Percentiles rank a stretch among this genome's conserved stretches.
Conservation (phyloP, 2,113 vertebrate species). For the Antidorcas marsupialis region DNA sequence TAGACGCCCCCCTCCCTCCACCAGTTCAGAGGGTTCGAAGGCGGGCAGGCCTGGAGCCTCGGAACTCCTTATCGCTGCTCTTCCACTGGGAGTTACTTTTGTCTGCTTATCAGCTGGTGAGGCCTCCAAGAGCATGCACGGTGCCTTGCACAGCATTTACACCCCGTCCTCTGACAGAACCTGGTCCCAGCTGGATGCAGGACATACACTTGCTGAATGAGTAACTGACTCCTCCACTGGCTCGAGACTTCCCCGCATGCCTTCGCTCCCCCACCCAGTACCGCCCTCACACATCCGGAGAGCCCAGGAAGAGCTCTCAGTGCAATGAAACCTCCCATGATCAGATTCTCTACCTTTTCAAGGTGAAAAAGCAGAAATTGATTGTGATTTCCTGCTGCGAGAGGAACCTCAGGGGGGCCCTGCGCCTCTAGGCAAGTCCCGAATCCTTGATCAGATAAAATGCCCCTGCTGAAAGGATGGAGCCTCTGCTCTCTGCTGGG, state of each 20-base stretch:
- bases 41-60: not conserved
- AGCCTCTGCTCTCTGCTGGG: not conserved
- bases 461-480: not conserved
- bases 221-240: not conserved
- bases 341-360: not conserved
- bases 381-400: not conserved
- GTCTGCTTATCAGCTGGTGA: not conserved
- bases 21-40: not conserved
- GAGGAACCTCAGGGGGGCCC: not conserved
- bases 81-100: not conserved
- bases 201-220: not conserved
- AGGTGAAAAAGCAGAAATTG: not conserved
- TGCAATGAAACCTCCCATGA: not conserved
- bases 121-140: not conserved
- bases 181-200: no score
- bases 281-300: not conserved
- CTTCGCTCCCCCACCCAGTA: rapidly evolving
- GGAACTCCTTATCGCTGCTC: not conserved
- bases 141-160: not conserved
- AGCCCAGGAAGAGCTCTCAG: not conserved
- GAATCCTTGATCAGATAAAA: conserved; percentile 19
- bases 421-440: not conserved
- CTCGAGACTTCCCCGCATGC: no score
- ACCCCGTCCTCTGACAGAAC: rapidly evolving
- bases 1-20: rapidly evolving